Evolutionary conservation across 1,140 invertebrate genomes (phyloP), one percentile per base, ranked within the genome.

Genomic region (Parapsyche elsis): DNA sequence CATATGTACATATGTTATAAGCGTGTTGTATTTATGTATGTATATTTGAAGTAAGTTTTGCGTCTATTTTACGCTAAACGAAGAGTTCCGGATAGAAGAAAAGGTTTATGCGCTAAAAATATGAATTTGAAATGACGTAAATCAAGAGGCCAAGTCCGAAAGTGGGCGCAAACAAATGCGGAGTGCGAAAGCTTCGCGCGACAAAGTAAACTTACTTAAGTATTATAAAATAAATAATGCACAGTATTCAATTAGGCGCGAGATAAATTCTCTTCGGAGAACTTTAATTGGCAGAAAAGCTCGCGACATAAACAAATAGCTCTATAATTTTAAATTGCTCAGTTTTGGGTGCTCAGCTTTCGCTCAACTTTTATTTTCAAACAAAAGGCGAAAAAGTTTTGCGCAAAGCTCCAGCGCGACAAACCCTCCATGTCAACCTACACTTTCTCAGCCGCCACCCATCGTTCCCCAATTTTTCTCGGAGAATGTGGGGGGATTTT

Each of bases 241-340:
- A 77, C 75, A 38, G 57, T 77, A 77, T 77, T 77, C 75, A 64
- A 77, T 77, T 77, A 77, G 75, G 53, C 75, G 23, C 64, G 75
- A 77, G 75, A 77, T 77, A 77, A 77, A 77, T 77, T 77, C 49
- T 64, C 53, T 64, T 64, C 21, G 59, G 75, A 30, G 24, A 77
- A 77, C 75, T 77, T 77, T 77, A 77, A 77, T 77, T 77, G 75
- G 75, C 75, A 77, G 75, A 77, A 77, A 77, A 77, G 75, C 75
- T 77, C 75, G 57, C 75, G 75, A 77, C 75, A 64, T 57, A 77
- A 77, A 77, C 75, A 77, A 77, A 77, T 77, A 77, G 75, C 75
- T 64, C 75, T 77, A 77, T 77, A 77, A 77, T 77, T 77, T 77
- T 77, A 77, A 59, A 77, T 77, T 77, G 75, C 26, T 64, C 73